phyloP scores from a whole-genome alignment of 1,140 invertebrate genomes.

The Megalopta genalis region DNA sequence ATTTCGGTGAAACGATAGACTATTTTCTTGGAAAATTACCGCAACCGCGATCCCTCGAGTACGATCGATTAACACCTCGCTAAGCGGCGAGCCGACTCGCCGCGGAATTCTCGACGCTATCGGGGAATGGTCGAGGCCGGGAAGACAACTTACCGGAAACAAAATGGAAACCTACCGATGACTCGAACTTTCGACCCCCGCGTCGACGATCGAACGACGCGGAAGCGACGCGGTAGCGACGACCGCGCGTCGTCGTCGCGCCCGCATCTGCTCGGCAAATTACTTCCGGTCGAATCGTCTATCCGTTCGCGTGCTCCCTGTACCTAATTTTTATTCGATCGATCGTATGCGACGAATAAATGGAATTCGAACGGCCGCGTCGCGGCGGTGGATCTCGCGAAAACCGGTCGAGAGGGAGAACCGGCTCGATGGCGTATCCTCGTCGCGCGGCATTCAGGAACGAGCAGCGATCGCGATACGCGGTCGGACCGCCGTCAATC shows the following conservation, averaged over 20 bases:
- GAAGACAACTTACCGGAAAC: neutral
- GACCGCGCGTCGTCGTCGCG: neutral
- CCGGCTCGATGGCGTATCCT: neutral
- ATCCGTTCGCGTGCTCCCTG: no score
- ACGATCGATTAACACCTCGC: neutral
- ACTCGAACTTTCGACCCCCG: neutral
- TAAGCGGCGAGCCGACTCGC: neutral
- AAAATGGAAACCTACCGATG: neutral
- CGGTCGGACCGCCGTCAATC: conserved; percentile 7
- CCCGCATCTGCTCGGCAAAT: neutral
- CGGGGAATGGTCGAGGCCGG: neutral
- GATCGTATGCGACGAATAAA: neutral
- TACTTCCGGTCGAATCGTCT: no score
- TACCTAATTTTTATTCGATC: no score
- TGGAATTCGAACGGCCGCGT: neutral
- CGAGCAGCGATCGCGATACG: neutral
- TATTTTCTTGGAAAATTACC: neutral
- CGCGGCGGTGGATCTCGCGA: neutral
- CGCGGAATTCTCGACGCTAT: neutral
- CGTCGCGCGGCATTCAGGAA: neutral
- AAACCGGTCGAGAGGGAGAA: neutral
- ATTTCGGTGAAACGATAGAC: no score
- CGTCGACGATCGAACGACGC: neutral
- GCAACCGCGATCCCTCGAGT: neutral
- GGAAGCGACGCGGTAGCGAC: no score